Conservation (phyloP, 2,888 invertebrate genomes). For the Temnothorax rugatulus region DNA sequence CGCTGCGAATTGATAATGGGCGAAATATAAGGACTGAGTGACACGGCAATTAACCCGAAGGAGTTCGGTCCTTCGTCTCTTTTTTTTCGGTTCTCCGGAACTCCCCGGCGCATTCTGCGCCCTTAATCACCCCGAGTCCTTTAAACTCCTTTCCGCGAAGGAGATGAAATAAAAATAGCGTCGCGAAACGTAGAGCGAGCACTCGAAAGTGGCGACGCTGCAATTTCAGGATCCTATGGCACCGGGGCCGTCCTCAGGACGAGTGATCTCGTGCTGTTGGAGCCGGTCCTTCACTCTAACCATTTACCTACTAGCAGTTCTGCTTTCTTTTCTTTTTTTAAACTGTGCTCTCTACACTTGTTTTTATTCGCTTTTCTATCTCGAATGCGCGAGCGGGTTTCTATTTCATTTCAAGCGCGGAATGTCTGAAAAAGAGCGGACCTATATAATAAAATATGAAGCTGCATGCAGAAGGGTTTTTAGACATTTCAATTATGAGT, state of each 20-base stretch:
- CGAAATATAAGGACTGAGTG: slow-evolving; percentile 8
- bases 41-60: slow-evolving; percentile 49
- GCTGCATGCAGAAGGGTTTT: neutral
- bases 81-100: slow-evolving; percentile 8
- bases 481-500: neutral
- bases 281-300: slow-evolving; percentile 28
- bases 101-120: neutral
- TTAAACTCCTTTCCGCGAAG: slow-evolving; percentile 29
- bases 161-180: slow-evolving; percentile 45
- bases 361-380: slow-evolving; percentile 36
- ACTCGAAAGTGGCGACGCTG: slow-evolving; percentile 44
- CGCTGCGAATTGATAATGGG: slow-evolving; percentile 28
- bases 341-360: neutral
- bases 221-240: slow-evolving; percentile 51
- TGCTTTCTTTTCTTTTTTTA: neutral
- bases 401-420: neutral
- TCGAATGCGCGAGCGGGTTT: neutral
- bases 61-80: neutral
- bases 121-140: slow-evolving; percentile 43
- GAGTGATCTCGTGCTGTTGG: slow-evolving; percentile 41
- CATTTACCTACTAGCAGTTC: slow-evolving; percentile 18
- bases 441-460: neutral
- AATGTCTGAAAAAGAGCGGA: slow-evolving; percentile 25
- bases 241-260: slow-evolving; percentile 19
- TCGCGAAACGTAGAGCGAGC: slow-evolving; percentile 24